A percentile compares a stretch with the other conserved stretches of the same genome.
Conservation (phyloP, 1,140 invertebrate species). For the Glomeris maerens region DNA sequence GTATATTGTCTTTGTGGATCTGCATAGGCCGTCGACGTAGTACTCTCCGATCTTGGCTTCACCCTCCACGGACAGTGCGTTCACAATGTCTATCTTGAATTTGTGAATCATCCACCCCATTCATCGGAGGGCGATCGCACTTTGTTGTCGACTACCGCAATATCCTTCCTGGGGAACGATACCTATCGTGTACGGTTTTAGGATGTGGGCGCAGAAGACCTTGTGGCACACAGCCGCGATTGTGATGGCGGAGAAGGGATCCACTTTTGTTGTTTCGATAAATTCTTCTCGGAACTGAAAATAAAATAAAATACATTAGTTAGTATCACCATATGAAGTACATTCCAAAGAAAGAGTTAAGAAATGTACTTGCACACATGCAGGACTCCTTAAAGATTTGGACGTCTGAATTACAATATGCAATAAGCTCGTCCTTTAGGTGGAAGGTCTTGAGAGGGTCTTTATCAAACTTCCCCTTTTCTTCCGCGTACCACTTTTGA, state of each 20-base stretch:
- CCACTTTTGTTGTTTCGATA: background rate
- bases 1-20: background rate
- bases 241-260: slow-evolving; percentile 11
- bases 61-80: background rate
- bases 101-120: slow-evolving; percentile 8
- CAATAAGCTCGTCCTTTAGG: too few relatives aligned
- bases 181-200: slow-evolving; percentile 8
- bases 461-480: too few relatives aligned
- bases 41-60: slow-evolving; percentile 2
- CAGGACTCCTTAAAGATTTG: too few relatives aligned
- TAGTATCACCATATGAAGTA: too few relatives aligned
- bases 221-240: slow-evolving; percentile 10
- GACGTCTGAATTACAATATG: too few relatives aligned
- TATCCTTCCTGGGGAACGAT: slow-evolving; percentile 4
- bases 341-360: too few relatives aligned
- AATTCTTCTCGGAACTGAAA: too few relatives aligned
- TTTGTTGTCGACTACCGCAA: slow-evolving; percentile 6
- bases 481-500: too few relatives aligned
- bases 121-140: slow-evolving; percentile 5
- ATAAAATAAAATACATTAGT: too few relatives aligned
- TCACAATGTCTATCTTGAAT: slow-evolving; percentile 5
- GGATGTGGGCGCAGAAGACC: background rate
- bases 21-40: slow-evolving; percentile 8
- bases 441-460: too few relatives aligned
- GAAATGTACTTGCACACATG: too few relatives aligned